A percentile compares a stretch with the other conserved stretches of the same genome.
Conservation (phyloP, 2,113 vertebrate genomes). For the Cavia porcellus region DNA sequence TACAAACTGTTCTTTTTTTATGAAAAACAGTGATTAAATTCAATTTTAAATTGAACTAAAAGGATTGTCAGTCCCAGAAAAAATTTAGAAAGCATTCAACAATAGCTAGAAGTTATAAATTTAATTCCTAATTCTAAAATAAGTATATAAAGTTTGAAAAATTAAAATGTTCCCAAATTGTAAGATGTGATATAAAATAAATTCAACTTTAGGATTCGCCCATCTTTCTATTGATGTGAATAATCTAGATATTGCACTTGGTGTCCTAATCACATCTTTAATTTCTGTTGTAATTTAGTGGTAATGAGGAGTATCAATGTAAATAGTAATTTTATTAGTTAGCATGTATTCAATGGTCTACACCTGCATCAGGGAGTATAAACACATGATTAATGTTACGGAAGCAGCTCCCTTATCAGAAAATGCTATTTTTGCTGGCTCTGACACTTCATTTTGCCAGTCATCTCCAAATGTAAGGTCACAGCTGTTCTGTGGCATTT, state of each 20-base stretch:
- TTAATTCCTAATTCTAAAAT: background rate
- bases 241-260: background rate
- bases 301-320: constrained; percentile 50
- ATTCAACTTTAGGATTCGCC: background rate
- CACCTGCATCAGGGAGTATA: constrained; percentile 60
- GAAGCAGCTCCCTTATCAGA: constrained; percentile 54
- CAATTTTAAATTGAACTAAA: background rate
- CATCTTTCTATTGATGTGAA: background rate
- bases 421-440: constrained; percentile 68
- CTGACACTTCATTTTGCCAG: constrained; percentile 60
- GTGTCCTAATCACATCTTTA: constrained; percentile 11
- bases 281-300: constrained; percentile 61
- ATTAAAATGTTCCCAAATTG: constrained; percentile 22
- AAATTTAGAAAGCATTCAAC: background rate
- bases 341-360: constrained; percentile 18
- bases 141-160: background rate
- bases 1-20: too few species aligned
- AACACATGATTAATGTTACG: constrained; percentile 68
- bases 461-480: constrained; percentile 69
- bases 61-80: background rate
- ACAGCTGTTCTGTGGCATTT: constrained; percentile 83
- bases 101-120: background rate
- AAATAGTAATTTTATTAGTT: constrained; percentile 40
- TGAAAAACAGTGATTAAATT: too few species aligned
- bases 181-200: background rate